Percentiles rank a stretch among this genome's conserved stretches.
Conservation (phyloP, 64 coral and sea anemone species). For the Montipora cactus region DNA sequence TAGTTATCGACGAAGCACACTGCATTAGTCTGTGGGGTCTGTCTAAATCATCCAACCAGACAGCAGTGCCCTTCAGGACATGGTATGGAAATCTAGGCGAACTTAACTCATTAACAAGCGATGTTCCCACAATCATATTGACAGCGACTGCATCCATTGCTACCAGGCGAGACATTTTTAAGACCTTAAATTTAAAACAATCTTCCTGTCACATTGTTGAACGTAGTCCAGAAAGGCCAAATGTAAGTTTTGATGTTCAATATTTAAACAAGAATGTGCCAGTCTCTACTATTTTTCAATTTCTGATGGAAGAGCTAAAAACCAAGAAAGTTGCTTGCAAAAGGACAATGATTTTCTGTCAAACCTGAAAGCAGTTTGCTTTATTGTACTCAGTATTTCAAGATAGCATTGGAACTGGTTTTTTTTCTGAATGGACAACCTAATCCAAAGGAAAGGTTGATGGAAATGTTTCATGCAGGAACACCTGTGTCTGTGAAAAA, state of each 20-base stretch:
- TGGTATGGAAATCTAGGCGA: not conserved
- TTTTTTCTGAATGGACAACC: not conserved
- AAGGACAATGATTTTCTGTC: not conserved
- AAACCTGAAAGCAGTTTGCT: not conserved
- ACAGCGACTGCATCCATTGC: not conserved
- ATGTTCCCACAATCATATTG: not conserved
- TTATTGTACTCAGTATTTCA: not conserved
- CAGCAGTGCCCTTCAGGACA: not conserved
- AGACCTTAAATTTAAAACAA: not conserved
- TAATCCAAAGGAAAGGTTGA: not conserved
- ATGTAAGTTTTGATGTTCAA: not conserved
- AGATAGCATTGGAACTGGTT: not conserved
- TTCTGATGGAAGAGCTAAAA: too few species aligned
- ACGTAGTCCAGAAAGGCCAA: not conserved
- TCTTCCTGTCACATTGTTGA: not conserved
- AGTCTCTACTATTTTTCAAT: slow-evolving; percentile 4
- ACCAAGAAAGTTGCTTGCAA: not conserved
- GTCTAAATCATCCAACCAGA: too few species aligned
- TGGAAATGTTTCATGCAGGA: not conserved
- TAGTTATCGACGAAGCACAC: too few species aligned
- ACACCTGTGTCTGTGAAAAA: not conserved
- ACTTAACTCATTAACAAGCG: not conserved
- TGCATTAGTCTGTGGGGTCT: too few species aligned
- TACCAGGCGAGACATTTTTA: not conserved
- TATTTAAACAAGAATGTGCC: slow-evolving; percentile 51